Conservation (phyloP, 2,797 vertebrate genomes). For the Sebastes iracundus region DNA sequence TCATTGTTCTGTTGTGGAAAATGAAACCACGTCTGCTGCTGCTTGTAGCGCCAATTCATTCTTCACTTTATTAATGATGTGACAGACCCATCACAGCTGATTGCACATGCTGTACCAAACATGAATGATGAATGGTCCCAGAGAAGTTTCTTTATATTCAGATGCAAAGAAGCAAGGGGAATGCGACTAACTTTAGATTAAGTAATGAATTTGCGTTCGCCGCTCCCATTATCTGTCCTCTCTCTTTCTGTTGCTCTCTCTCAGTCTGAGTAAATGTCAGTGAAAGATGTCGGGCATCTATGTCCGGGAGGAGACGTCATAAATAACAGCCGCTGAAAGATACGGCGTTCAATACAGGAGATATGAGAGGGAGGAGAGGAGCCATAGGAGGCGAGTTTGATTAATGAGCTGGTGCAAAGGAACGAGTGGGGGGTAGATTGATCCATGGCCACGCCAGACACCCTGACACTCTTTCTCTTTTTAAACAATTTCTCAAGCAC, state of each 20-base stretch:
- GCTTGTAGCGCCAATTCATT: not conserved
- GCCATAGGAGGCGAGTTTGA: conserved; percentile 51
- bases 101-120: not conserved
- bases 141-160: not conserved
- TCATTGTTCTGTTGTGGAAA: not conserved
- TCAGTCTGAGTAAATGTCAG: conserved; percentile 57
- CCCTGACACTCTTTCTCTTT: not conserved
- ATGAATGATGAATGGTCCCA: not conserved
- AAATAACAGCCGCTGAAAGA: conserved; percentile 56
- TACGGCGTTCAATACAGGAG: conserved; percentile 47
- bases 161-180: not conserved
- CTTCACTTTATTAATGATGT: not conserved
- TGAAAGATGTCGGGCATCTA: conserved; percentile 51
- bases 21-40: not conserved
- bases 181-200: not conserved
- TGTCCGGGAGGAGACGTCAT: conserved; percentile 42
- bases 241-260: conserved; percentile 10
- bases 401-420: conserved; percentile 50
- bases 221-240: conserved; percentile 9
- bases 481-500: not conserved
- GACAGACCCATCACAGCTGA: conserved; percentile 1
- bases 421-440: conserved; percentile 11
- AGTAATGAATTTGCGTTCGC: not conserved
- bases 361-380: conserved; percentile 35
- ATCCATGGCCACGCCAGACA: conserved; percentile 16